A percentile compares a stretch with the other conserved stretches of the same genome.
Conservation (phyloP, 1,140 invertebrate species). For the Steinernema khuongi region DNA sequence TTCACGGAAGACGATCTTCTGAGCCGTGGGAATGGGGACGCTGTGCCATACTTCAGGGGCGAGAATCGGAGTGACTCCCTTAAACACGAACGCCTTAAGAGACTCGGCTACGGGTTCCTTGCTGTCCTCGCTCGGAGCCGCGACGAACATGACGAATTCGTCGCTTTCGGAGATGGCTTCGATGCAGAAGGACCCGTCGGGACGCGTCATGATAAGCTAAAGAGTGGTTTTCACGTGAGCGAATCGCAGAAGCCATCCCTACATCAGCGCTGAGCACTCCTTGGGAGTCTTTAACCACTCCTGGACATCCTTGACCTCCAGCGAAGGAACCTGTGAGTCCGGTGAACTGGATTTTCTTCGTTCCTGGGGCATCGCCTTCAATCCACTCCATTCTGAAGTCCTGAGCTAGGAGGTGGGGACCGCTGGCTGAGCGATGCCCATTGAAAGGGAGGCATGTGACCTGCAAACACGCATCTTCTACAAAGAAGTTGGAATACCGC, state of each 20-base stretch:
- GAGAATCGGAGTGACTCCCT: background rate
- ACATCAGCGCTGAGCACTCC: background rate
- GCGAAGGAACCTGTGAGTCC: background rate
- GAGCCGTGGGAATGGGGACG: background rate
- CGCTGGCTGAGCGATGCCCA: background rate
- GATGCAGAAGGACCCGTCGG: background rate
- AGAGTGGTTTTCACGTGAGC: background rate
- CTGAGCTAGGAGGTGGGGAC: background rate
- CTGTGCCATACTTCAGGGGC: background rate
- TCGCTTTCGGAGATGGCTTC: background rate
- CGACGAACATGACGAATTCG: constrained; percentile 11
- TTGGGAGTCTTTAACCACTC: background rate
- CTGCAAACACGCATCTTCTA: too few species aligned
- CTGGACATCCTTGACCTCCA: constrained; percentile 1
- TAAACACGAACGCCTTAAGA: background rate
- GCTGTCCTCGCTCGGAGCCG: background rate
- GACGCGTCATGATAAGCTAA: background rate
- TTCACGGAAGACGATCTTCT: background rate
- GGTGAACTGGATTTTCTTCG: constrained; percentile 6
- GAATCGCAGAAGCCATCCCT: background rate
- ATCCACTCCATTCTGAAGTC: constrained; percentile 5
- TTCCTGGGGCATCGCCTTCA: background rate
- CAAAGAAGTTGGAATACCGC: too few species aligned
- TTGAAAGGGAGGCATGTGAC: background rate
- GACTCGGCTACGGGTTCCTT: background rate